These are phyloP conservation scores for Tenthredo notha DNA, from an alignment of 2,888 invertebrate species.

Conservation along the genomic window DNA sequence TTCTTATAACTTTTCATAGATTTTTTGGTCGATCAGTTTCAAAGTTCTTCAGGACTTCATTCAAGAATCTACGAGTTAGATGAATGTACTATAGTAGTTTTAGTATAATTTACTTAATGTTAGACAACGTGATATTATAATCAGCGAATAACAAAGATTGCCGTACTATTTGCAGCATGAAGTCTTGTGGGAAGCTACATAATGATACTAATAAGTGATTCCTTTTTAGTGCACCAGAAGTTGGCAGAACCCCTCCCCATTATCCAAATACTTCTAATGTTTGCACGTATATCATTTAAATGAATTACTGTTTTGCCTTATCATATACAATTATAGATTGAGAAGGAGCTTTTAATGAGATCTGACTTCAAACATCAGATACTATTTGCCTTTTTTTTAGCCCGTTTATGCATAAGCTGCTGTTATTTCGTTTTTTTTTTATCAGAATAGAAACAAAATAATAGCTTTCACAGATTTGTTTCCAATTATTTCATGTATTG, in stretches of 20 bases:
- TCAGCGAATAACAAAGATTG: conserved; percentile 2
- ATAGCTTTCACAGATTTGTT: neutral
- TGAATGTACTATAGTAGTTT: conserved; percentile 26
- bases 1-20: neutral
- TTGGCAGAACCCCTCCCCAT: neutral
- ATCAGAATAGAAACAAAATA: neutral
- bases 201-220: conserved; percentile 32
- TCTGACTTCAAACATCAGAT: conserved; percentile 12
- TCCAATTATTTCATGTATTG: neutral
- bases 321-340: neutral
- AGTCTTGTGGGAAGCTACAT: conserved; percentile 22
- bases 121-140: neutral
- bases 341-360: conserved; percentile 2
- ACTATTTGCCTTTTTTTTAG: neutral
- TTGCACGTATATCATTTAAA: conserved; percentile 32
- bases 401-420: neutral
- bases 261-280: neutral
- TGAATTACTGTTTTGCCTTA: neutral
- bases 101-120: neutral
- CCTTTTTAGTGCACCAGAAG: conserved; percentile 4
- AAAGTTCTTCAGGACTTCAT: neutral
- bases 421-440: conserved; percentile 3
- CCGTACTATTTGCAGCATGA: conserved; percentile 26
- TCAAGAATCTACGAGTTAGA: conserved; percentile 26
- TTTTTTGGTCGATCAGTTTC: neutral